Evolutionary conservation across 2,888 invertebrate genomes (phyloP).

Genomic region (Polyommatus iphigenia): DNA sequence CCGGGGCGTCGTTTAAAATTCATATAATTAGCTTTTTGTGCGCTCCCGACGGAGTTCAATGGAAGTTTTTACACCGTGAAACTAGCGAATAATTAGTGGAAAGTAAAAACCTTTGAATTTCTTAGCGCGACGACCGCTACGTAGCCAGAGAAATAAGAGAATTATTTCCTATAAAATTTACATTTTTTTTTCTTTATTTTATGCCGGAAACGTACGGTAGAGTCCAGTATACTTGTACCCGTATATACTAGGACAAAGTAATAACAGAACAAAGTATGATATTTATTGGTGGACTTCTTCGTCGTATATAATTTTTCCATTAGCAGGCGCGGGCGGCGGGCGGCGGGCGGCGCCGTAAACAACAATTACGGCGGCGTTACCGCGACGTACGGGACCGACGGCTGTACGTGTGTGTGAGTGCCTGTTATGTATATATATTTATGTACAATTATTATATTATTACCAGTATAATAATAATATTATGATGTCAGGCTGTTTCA

Average conservation of each 20-base stretch:
- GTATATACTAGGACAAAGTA: neutral
- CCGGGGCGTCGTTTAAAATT: constrained; percentile 1
- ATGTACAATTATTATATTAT: neutral
- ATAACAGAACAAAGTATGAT: neutral
- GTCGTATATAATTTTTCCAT: constrained; percentile 7
- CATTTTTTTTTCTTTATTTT: neutral
- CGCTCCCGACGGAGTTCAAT: constrained; percentile 8
- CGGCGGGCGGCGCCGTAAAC: neutral
- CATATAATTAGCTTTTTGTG: constrained; percentile 24
- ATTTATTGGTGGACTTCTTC: neutral
- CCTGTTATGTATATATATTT: no score
- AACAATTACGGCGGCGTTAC: neutral
- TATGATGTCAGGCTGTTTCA: no score
- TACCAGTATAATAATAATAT: neutral
- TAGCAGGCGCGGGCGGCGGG: constrained; percentile 3
- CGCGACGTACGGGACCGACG: neutral
- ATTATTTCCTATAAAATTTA: no score
- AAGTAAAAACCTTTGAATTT: neutral
- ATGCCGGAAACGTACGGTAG: neutral
- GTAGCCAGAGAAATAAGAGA: neutral
- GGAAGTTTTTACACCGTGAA: neutral
- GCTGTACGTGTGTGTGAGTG: neutral
- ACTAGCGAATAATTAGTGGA: constrained; percentile 16
- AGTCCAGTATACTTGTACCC: neutral
- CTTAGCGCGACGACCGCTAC: neutral